phyloP scores from a whole-genome alignment of 1,140 invertebrate genomes.

The Bombus turneri region DNA sequence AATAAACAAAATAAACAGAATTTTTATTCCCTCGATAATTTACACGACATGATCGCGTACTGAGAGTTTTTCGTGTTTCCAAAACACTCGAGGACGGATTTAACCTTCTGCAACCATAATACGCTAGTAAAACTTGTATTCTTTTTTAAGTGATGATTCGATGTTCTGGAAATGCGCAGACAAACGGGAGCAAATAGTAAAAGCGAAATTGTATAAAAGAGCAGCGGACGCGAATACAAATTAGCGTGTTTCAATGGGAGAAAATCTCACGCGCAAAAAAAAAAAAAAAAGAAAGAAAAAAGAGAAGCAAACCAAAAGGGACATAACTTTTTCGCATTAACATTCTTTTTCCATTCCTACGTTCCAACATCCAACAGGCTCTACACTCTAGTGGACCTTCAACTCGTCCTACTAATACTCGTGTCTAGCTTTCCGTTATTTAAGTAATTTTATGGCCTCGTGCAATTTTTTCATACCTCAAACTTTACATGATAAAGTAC shows the following conservation, averaged over 20 bases:
- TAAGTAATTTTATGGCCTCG: too few relatives aligned
- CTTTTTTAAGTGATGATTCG: conserved; percentile 39
- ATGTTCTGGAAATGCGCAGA: conserved; percentile 3
- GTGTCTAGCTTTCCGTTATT: too few relatives aligned
- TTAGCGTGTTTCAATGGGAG: not conserved
- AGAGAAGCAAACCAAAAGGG: not conserved
- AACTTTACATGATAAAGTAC: too few relatives aligned
- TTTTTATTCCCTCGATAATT: not conserved
- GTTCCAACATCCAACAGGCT: too few relatives aligned
- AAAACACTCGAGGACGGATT: not conserved
- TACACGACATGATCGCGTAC: not conserved
- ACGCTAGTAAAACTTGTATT: conserved; percentile 24
- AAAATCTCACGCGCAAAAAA: not conserved
- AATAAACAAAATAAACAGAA: not conserved
- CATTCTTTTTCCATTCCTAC: not conserved
- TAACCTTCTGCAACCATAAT: conserved; percentile 2
- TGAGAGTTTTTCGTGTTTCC: not conserved
- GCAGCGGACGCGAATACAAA: not conserved
- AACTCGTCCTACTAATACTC: too few relatives aligned
- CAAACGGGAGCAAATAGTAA: conserved; percentile 2
- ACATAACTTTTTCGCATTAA: not conserved
- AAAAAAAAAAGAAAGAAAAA: not conserved
- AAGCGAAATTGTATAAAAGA: not conserved
- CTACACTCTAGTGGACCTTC: too few relatives aligned
- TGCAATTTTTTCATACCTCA: too few relatives aligned